A percentile compares a stretch with the other conserved stretches of the same genome.
Conservation (phyloP, 2,113 vertebrate genomes). For the Kryptolebias marmoratus region DNA sequence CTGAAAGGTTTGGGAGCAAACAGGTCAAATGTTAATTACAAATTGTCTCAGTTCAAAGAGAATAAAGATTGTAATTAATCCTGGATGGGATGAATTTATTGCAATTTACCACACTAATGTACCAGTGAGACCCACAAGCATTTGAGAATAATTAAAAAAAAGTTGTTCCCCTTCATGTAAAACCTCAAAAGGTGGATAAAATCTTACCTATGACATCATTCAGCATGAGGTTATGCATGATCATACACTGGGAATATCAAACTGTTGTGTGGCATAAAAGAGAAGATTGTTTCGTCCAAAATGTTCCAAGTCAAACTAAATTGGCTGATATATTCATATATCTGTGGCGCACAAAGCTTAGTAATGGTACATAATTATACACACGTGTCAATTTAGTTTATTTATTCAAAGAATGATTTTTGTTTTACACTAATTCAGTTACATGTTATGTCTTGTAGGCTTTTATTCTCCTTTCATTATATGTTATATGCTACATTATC, state of each 20-base stretch:
- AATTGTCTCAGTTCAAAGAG: conserved; percentile 65
- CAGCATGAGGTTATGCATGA: too few relatives aligned
- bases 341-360: not conserved
- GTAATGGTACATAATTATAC: not conserved
- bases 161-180: conserved; percentile 19
- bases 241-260: too few relatives aligned
- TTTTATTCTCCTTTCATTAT: not conserved
- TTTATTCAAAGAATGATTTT: not conserved
- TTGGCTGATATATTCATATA: too few relatives aligned
- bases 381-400: not conserved
- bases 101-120: conserved; percentile 41
- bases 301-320: too few relatives aligned
- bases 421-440: too few relatives aligned
- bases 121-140: conserved; percentile 32
- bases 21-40: conserved; percentile 73
- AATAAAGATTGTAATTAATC: conserved; percentile 73
- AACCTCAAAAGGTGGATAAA: conserved; percentile 5
- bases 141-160: conserved; percentile 6
- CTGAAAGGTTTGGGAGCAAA: conserved; percentile 47
- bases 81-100: conserved; percentile 43
- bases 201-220: too few relatives aligned
- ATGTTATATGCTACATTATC: too few relatives aligned
- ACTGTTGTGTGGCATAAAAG: too few relatives aligned
- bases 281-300: too few relatives aligned
- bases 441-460: too few relatives aligned